These are phyloP conservation scores for Procambarus virginalis DNA, from an alignment of 1,140 invertebrate species.

Conservation along the genomic window DNA sequence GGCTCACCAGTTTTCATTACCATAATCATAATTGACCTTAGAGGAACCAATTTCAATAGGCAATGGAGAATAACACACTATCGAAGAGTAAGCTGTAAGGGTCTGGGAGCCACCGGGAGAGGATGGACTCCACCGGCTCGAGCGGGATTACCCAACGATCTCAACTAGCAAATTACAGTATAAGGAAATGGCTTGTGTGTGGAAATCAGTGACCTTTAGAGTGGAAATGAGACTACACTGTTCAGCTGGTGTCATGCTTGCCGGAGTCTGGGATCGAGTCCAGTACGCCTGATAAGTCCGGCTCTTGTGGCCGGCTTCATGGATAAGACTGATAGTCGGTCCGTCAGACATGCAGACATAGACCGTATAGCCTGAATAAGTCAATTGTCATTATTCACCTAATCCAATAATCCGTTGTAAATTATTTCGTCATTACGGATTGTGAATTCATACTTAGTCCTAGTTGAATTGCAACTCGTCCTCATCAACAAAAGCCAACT, in stretches of 20 bases:
- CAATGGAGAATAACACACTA: neutral
- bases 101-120: neutral
- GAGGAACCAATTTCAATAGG: neutral
- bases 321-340: no score
- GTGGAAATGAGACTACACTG: slow-evolving; percentile 18
- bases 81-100: no score
- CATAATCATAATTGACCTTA: neutral
- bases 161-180: slow-evolving; percentile 14
- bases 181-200: slow-evolving; percentile 13
- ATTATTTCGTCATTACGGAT: no score
- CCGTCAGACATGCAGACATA: no score
- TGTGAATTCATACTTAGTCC: no score
- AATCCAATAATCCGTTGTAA: no score
- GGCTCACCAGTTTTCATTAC: neutral
- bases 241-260: neutral
- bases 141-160: neutral
- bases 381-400: no score
- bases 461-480: no score
- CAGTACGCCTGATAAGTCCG: neutral
- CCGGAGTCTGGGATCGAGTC: neutral
- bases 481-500: no score
- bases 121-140: neutral
- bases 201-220: slow-evolving; percentile 25
- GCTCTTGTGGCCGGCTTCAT: neutral
- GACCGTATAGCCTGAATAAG: no score